Evolutionary conservation across 2,113 vertebrate species (phyloP), one percentile per base, ranked within the genome.

Genomic region (Actenoides lindsayi): DNA sequence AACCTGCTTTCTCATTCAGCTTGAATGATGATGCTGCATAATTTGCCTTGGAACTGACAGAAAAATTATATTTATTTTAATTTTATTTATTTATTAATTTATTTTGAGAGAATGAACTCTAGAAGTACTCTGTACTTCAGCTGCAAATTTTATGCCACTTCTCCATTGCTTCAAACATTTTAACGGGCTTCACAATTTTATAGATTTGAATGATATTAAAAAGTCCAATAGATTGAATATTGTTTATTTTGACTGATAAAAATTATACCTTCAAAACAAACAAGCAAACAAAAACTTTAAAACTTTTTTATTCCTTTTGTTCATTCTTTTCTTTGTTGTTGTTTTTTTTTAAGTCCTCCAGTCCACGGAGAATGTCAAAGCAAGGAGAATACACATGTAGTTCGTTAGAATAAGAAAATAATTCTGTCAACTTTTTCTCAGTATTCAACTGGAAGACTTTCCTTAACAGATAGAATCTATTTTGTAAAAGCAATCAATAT

Each of bases 1-100:
- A 96, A 90, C 73, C 87, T 96, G 68, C 74, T 97, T 96, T 96
- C 96, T 93, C 95, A 81, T 96, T 96, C 96, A 96, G 75, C 95
- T 95, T 97, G 94, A 98, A 94, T 75, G 86, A 97, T 95, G 94
- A 92, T 89, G 73, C 16, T 94, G 74, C 74, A 63, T 94, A 97
- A 97, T 97, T 96, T 97, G 51, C 81, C 9, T 8, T 85, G 60
- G n/a, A 46, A 73, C 28, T 82, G 67, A 82, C 82, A 90, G 93
- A 96, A 95, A 96, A 93, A 93, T 1, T 23, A 7, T 27, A 62
- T 69, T 95, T 97, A 51, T 91, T 84, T 94, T 97, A 93, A 94
- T 87, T 42, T 74, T 73, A 25, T 76, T 37, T 91, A 69, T 93
- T 91, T 69, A 83, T 56, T 70, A 46, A 46, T 81, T 91, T 97